Conservation (phyloP, 2,113 vertebrate species). For the Xenus cinereus region DNA sequence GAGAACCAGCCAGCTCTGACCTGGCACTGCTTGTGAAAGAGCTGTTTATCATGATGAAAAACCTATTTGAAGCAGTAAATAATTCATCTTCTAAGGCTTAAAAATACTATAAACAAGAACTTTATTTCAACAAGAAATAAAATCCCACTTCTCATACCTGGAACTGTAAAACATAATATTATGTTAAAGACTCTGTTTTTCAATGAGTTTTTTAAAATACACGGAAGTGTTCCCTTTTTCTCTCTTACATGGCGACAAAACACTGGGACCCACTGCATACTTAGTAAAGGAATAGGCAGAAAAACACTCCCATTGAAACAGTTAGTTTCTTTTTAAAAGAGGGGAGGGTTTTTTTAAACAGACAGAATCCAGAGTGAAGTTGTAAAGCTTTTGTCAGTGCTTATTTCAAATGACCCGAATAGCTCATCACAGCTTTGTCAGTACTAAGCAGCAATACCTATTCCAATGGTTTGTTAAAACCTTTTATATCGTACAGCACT, state of each 20-base stretch:
- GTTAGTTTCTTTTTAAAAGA: neutral
- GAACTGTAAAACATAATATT: neutral
- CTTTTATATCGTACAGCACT: neutral
- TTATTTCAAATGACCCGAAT: neutral
- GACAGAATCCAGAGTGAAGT: neutral
- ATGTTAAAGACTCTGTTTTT: neutral
- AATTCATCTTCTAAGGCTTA: neutral
- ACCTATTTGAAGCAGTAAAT: neutral
- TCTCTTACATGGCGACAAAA: accelerated
- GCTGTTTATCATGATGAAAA: neutral
- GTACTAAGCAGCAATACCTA: neutral
- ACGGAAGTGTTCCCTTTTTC: neutral
- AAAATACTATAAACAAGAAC: neutral
- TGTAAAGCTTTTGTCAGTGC: neutral
- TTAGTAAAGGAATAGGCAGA: neutral
- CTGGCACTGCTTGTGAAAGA: neutral
- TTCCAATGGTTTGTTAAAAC: neutral
- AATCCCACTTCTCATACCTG: neutral
- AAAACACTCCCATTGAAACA: neutral
- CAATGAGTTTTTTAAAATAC: neutral
- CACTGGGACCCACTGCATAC: too few species aligned
- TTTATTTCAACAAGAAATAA: neutral
- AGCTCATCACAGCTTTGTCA: neutral
- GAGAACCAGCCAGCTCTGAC: neutral
- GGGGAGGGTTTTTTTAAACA: accelerated